Evolutionary conservation across 2,888 invertebrate species (phyloP).

Genomic region (Sphaerophoria taeniata): DNA sequence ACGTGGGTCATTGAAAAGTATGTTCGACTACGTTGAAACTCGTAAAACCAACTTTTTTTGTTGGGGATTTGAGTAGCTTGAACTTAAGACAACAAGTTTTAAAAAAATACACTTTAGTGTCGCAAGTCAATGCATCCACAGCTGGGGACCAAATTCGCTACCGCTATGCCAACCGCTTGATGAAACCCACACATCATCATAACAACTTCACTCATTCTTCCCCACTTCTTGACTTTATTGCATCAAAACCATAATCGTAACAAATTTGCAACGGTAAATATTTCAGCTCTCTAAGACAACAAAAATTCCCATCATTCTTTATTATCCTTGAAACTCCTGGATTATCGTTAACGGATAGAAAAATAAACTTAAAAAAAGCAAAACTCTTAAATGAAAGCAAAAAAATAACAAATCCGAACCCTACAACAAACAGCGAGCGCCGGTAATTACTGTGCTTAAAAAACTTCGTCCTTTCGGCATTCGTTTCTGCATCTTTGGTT

Average conservation of each 20-base stretch:
- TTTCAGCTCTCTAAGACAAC: constrained; percentile 45
- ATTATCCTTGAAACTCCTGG: constrained; percentile 58
- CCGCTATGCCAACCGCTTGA: no score
- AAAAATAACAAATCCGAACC: constrained; percentile 51
- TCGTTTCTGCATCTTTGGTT: constrained; percentile 52
- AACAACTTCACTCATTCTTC: no score
- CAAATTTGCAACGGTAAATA: constrained; percentile 25
- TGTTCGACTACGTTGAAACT: no score
- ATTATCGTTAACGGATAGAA: constrained; percentile 58
- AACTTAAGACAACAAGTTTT: no score
- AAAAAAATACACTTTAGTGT: no score
- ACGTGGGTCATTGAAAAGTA: no score
- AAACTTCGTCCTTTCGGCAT: constrained; percentile 67
- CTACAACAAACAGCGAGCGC: constrained; percentile 38
- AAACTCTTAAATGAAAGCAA: constrained; percentile 14
- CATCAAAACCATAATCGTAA: constrained; percentile 3
- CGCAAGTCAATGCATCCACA: no score
- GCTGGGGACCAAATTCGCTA: no score
- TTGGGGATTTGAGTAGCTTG: no score
- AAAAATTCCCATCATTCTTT: constrained; percentile 62
- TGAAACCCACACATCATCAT: no score
- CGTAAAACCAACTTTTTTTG: no score
- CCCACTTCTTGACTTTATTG: neutral
- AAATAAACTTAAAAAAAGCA: constrained; percentile 15
- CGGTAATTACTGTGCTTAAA: constrained; percentile 72